Conservation (phyloP, 2,888 invertebrate species). For the Rhodophaea formosa region DNA sequence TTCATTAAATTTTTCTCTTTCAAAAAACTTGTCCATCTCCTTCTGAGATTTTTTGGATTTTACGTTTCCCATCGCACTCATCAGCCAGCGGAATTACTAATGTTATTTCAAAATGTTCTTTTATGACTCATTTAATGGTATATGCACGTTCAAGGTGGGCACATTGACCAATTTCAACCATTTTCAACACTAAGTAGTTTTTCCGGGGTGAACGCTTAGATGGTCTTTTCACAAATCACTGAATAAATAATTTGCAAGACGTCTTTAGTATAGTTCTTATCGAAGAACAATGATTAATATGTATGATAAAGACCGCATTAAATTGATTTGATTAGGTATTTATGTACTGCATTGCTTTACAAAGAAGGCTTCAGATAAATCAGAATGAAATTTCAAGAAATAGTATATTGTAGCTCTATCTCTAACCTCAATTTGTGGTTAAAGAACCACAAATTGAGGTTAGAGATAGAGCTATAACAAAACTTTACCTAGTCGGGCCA, state of each 20-base stretch:
- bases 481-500: too few species aligned
- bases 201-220: background rate
- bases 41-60: slow-evolving; percentile 64
- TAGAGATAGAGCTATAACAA: too few species aligned
- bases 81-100: slow-evolving; percentile 1
- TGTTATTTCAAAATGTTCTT: background rate
- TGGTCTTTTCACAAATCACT: slow-evolving; percentile 17
- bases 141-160: background rate
- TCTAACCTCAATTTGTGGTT: too few species aligned
- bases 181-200: background rate
- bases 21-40: slow-evolving; percentile 70
- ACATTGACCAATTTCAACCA: background rate
- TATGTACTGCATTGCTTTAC: background rate
- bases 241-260: slow-evolving; percentile 15
- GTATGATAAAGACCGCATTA: slow-evolving; percentile 25
- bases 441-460: too few species aligned
- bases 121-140: background rate
- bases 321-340: slow-evolving; percentile 24
- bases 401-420: too few species aligned
- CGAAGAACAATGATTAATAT: slow-evolving; percentile 24
- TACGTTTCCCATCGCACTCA: slow-evolving; percentile 62
- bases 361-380: background rate
- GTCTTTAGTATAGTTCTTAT: slow-evolving; percentile 22
- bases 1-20: slow-evolving; percentile 63
- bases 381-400: too few species aligned